Conservation (phyloP, 2,888 invertebrate genomes). For the Apodemia hepburni region DNA sequence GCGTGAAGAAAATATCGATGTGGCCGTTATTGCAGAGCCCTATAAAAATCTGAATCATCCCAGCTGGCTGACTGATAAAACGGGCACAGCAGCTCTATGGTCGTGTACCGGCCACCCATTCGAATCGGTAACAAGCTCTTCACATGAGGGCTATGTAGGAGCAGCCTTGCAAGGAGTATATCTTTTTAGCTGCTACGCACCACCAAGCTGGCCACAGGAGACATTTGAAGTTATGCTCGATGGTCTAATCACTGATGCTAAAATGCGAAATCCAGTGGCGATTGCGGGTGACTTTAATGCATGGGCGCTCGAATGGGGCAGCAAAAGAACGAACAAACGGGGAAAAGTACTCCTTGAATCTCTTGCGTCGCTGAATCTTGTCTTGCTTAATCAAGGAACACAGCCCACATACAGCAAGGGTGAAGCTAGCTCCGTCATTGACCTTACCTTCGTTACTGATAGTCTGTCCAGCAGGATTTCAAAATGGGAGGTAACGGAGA, state of each 20-base stretch:
- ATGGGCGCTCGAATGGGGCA: background rate
- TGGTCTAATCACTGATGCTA: background rate
- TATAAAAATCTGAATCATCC: background rate
- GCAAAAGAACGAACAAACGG: background rate
- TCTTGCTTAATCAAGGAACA: background rate
- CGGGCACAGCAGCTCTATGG: background rate
- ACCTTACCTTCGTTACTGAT: background rate
- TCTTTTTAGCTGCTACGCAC: background rate
- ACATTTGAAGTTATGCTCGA: background rate
- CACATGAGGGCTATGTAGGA: background rate
- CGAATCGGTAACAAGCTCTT: background rate
- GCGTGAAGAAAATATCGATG: background rate
- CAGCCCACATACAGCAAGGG: background rate
- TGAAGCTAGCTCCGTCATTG: background rate
- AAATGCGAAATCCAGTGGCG: background rate
- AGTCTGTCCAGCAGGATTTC: background rate
- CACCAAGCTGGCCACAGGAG: no score
- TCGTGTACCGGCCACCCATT: background rate
- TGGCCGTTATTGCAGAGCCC: background rate
- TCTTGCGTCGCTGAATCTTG: background rate
- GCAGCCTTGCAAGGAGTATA: background rate
- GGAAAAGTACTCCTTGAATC: background rate
- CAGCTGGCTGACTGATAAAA: background rate
- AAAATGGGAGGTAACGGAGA: background rate
- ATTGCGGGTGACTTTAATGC: no score